Evolutionary conservation across 2,113 vertebrate species (phyloP).

Genomic region (Ophiodon elongatus): DNA sequence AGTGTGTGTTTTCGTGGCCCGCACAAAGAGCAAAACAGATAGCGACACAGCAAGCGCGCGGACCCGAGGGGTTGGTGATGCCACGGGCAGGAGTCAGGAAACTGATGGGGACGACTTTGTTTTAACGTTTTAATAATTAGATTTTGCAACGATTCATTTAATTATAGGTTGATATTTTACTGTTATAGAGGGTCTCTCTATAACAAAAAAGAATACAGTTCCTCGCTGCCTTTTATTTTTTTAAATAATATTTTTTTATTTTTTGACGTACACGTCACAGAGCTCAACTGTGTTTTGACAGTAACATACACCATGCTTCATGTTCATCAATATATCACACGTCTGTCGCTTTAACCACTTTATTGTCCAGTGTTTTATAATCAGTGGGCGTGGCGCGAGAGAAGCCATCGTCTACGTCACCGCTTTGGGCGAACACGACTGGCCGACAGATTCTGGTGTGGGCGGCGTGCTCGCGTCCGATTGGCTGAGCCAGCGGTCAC

Average conservation of each 20-base stretch:
- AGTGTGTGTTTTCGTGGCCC: not conserved
- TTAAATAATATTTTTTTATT: no score
- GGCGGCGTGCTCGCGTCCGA: conserved; percentile 20
- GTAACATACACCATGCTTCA: rapidly evolving
- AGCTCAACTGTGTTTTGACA: not conserved
- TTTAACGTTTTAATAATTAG: not conserved
- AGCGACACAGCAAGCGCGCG: conserved; percentile 1
- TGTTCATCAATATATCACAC: no score
- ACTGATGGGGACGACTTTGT: not conserved
- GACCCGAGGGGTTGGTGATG: not conserved
- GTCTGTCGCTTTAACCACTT: conserved; percentile 26
- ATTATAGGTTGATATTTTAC: not conserved
- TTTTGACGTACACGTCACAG: not conserved
- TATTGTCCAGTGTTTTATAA: conserved; percentile 80
- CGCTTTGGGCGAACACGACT: not conserved
- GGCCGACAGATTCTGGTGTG: not conserved
- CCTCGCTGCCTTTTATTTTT: no score
- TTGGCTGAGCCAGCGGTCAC: conserved; percentile 62
- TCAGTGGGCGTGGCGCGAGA: conserved; percentile 55
- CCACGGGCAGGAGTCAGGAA: not conserved
- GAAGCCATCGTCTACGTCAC: not conserved
- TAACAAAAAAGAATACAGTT: not conserved
- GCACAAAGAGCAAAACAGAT: conserved; percentile 2
- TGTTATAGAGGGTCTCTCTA: no score
- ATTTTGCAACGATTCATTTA: not conserved